phyloP scores from a whole-genome alignment of 1,140 invertebrate genomes.

The Lineus longissimus region DNA sequence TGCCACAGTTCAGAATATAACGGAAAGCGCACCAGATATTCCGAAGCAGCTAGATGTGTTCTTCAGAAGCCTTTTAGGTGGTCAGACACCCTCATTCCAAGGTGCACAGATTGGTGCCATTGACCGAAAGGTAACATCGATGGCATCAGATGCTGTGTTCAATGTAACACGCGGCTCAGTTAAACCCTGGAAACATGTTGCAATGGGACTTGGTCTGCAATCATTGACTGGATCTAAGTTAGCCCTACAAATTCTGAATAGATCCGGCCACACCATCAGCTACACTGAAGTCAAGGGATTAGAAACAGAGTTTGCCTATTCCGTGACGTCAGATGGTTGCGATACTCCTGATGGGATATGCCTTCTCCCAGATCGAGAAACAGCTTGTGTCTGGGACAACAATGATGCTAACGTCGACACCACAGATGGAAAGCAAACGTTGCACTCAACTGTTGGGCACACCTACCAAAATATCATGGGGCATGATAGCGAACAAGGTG shows the following conservation, averaged over 20 bases:
- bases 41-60: constrained; percentile 9
- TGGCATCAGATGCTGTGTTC: constrained; percentile 10
- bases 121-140: constrained; percentile 8
- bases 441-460: constrained; percentile 2
- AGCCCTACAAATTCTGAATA: constrained; percentile 9
- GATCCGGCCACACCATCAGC: constrained; percentile 10
- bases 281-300: constrained; percentile 15
- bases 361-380: neutral
- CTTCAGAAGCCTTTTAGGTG: constrained; percentile 9
- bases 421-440: neutral
- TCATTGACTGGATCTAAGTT: constrained; percentile 12
- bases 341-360: constrained; percentile 10
- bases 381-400: neutral
- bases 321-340: neutral
- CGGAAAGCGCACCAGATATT: constrained; percentile 7
- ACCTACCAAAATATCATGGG: neutral
- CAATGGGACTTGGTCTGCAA: constrained; percentile 8
- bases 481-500: too few relatives aligned
- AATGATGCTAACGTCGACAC: neutral
- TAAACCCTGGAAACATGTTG: constrained; percentile 11
- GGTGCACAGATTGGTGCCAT: constrained; percentile 7
- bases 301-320: constrained; percentile 15
- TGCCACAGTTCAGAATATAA: constrained; percentile 7
- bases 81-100: neutral
- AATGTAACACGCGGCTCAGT: constrained; percentile 10